Evolutionary conservation across 2,797 vertebrate species (phyloP), one percentile per base, ranked within the genome.

Genomic region (Selene dorsalis): DNA sequence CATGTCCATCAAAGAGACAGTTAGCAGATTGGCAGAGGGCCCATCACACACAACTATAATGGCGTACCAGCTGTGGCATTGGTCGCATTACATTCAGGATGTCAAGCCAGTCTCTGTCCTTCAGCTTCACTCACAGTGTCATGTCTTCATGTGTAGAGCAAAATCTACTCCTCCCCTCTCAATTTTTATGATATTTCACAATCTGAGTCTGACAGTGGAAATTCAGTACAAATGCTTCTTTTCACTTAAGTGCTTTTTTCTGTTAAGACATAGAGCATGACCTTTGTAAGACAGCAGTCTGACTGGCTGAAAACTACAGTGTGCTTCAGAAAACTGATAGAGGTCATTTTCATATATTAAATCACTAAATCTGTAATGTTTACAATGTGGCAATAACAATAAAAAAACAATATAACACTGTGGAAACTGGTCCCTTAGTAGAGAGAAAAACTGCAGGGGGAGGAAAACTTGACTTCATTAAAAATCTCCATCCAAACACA

Each of bases 1-100:
- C 48, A 20, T 50, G 57, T 74, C 77, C 74, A 73, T 73, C 75
- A 64, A 14, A 75, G 82, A 80, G 73, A 74, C 73, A 73, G 72
- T 11, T 53, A 79, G 77, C 47, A 58, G 59, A 12, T 45, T 71
- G 83, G 80, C 86, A 50, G n/a, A 20, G 30, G 18, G 66, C 78
- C 64, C 66, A n/a, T 22, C 67, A 58, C 64, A 62, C 66, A 63
- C 69, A 45, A 60, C 50, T 61, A 57, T 55, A 69, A 69, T 30
- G 73, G 61, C 41, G 45, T n/a, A 67, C n/a, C 75, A 82, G 82
- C 77, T 79, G 85, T 71, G 75, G 68, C 74, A 8, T 35, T 32
- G 69, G 28, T 60, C 53, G 69, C 58, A 52, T 72, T 80, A 77
- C 82, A 72, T 30, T 52, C 59, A 57, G 61, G 43, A 41, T 35